These are phyloP conservation scores for Yponomeuta evonymella DNA, from an alignment of 2,888 invertebrate species.

Conservation along the genomic window DNA sequence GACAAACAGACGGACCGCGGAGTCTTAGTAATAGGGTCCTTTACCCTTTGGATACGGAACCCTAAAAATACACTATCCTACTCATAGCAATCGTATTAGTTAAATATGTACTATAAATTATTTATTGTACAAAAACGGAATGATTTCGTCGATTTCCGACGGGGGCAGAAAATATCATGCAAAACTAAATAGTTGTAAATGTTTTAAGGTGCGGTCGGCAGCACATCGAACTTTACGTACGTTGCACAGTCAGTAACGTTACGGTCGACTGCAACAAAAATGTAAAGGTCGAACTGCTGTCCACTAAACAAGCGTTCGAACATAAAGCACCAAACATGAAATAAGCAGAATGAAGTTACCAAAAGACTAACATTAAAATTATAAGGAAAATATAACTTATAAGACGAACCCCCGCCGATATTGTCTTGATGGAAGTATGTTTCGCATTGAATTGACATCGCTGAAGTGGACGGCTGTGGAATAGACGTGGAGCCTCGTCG, in stretches of 20 bases:
- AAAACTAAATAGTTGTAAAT: neutral
- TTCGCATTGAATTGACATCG: conserved; percentile 36
- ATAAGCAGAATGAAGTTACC: neutral
- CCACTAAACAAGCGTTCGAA: too few relatives aligned
- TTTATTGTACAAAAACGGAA: conserved; percentile 22
- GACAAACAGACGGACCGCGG: too few relatives aligned
- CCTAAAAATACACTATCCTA: conserved; percentile 19
- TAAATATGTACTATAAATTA: conserved; percentile 21
- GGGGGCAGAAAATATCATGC: neutral
- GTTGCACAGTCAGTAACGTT: too few relatives aligned
- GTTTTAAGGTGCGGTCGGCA: neutral
- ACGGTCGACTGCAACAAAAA: too few relatives aligned
- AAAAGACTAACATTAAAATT: neutral
- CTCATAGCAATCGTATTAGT: conserved; percentile 20
- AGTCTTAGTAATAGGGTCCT: too few relatives aligned
- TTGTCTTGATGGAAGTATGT: conserved; percentile 19
- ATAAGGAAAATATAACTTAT: neutral
- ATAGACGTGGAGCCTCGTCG: conserved; percentile 25
- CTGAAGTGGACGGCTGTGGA: conserved; percentile 59
- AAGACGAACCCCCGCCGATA: conserved; percentile 14
- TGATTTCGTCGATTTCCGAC: conserved; percentile 15
- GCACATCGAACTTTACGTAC: neutral
- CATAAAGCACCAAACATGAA: neutral
- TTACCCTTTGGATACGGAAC: too few relatives aligned
- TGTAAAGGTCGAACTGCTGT: too few relatives aligned